Evolutionary conservation across 2,797 vertebrate genomes (phyloP), one percentile per base, ranked within the genome.

Genomic region (Ammospiza maritima): DNA sequence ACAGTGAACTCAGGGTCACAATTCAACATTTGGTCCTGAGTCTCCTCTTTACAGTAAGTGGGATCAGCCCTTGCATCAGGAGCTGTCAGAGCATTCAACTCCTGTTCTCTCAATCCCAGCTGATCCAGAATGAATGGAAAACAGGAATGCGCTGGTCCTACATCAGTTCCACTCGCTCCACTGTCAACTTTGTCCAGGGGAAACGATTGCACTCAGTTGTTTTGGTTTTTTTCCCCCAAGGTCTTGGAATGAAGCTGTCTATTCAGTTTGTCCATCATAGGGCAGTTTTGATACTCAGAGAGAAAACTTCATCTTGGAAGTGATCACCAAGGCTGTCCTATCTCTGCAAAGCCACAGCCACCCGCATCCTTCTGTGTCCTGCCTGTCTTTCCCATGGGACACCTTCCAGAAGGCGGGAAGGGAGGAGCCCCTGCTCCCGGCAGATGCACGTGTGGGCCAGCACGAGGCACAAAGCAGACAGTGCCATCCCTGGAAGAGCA

Each of bases 141-240:
- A 61, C 9, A 6, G 51, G 5, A 10, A 45, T 42, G 22, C 5
- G 0, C 44, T 53, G 17, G 25, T 32, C 48, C 34, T 4, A 1
- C 1, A 2, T 32, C 40, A 64, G 12, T 51, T 76, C 42, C 16
- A 5, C n/a, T 47, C 60, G 12, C 47, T 76, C 38, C 16, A 5
- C 30, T 47, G 4, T 7, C 16, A 71, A 27, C 4, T 18, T 29
- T 16, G 7, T 53, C 54, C 22, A 11, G 22, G 22, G 56, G 7
- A 17, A 25, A 25, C 15, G 5, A 34, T 3, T 23, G 10, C n/a
- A 8, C 56, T 57, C n/a, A 15, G 32, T 4, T 20, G 9, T 32
- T 13, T 32, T 20, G 38, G 38, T 9, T 21, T 56, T 32, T 19
- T 20, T 14, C 1, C 13, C 32, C 9, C 9, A 56, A 34, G 21